These are phyloP conservation scores for Rhyzopertha dominica DNA, from an alignment of 1,140 invertebrate genomes.

Conservation along the genomic window DNA sequence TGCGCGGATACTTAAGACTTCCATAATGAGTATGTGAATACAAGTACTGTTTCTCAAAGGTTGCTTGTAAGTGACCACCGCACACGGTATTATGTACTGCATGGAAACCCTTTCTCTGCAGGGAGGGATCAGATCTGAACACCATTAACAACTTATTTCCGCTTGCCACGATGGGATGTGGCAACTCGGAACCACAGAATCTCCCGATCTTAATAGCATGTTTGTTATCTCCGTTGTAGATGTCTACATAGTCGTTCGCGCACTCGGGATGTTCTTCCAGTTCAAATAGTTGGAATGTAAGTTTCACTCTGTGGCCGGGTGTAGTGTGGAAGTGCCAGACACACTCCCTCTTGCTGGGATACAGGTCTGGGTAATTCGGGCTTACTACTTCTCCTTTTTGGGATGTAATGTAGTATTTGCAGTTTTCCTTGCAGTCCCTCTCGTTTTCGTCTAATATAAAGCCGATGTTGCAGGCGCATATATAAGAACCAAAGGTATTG, in stretches of 20 bases:
- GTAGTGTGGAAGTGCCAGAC: conserved; percentile 94
- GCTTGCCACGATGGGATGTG: conserved; percentile 80
- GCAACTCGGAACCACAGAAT: conserved; percentile 59
- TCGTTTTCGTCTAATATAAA: conserved; percentile 89
- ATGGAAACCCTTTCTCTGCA: neutral
- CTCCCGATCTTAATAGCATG: neutral
- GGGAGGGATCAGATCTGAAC: neutral
- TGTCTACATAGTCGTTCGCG: neutral
- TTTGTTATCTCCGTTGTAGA: neutral
- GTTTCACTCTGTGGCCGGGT: conserved; percentile 88
- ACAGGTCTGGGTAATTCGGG: conserved; percentile 90
- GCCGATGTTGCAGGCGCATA: conserved; percentile 89
- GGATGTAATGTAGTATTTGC: conserved; percentile 71
- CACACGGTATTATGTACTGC: neutral
- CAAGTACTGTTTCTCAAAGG: neutral
- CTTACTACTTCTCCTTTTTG: conserved; percentile 71
- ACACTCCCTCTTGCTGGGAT: conserved; percentile 87
- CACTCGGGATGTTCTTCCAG: conserved; percentile 72
- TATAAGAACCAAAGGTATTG: conserved; percentile 89
- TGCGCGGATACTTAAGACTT: too few relatives aligned
- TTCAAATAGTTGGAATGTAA: conserved; percentile 87
- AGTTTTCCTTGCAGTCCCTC: conserved; percentile 89
- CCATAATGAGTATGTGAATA: conserved; percentile 1
- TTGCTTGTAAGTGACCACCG: neutral
- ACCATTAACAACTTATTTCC: conserved; percentile 67